Evolutionary conservation across 2,797 vertebrate genomes (phyloP).

Genomic region (Malurus splendens): DNA sequence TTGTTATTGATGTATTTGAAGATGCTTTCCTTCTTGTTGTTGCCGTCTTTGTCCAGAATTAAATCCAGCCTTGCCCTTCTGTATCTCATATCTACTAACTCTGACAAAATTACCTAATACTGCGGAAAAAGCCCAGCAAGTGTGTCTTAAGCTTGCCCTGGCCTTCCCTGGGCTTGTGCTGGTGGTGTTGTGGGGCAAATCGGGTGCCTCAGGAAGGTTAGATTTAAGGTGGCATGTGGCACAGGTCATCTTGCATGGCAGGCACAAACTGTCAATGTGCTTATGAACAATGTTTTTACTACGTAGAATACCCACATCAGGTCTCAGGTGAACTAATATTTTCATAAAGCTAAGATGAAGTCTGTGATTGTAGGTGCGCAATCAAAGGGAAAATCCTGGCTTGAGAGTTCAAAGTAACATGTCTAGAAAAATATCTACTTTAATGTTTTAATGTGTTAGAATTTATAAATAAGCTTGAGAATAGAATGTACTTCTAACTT

Average conservation of each 20-base stretch:
- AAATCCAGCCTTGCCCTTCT: neutral
- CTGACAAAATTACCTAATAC: neutral
- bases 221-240: neutral
- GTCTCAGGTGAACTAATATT: neutral
- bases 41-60: neutral
- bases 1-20: neutral
- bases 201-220: neutral
- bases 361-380: neutral
- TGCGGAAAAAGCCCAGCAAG: fast-evolving
- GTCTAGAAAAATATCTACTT: neutral
- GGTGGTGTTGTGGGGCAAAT: fast-evolving
- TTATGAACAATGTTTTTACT: neutral
- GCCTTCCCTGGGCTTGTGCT: neutral
- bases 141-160: fast-evolving
- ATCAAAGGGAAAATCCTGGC: neutral
- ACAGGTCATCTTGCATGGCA: fast-evolving
- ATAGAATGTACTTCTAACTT: neutral
- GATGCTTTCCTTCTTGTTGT: neutral
- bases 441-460: neutral
- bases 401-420: neutral
- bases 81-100: neutral
- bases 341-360: neutral
- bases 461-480: neutral
- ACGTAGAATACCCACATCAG: fast-evolving
- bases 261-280: fast-evolving